phyloP scores from a whole-genome alignment of 2,888 invertebrate species.

The Synanthedon formicaeformis region DNA sequence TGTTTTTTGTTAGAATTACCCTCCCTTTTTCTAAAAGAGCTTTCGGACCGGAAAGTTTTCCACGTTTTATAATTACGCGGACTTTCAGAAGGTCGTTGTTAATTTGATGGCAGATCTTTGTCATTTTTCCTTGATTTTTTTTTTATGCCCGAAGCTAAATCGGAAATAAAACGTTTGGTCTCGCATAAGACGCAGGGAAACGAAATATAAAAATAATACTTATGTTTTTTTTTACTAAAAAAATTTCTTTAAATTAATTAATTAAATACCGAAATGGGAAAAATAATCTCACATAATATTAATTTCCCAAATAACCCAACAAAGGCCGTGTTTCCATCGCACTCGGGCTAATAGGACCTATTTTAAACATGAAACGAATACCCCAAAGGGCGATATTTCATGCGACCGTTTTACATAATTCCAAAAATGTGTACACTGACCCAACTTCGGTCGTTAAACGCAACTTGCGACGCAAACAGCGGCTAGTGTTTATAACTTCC shows the following conservation, averaged over 20 bases:
- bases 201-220: too few relatives aligned
- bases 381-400: conserved; percentile 23
- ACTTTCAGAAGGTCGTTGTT: conserved; percentile 20
- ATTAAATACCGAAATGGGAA: too few relatives aligned
- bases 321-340: conserved; percentile 11
- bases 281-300: conserved; percentile 17
- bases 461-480: conserved; percentile 16
- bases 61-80: conserved; percentile 25
- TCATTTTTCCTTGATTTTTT: conserved; percentile 11
- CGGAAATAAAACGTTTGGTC: too few relatives aligned
- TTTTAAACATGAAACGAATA: conserved; percentile 25
- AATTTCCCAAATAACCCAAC: conserved; percentile 29
- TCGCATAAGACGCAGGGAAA: too few relatives aligned
- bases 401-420: conserved; percentile 18
- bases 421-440: conserved; percentile 25
- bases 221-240: too few relatives aligned
- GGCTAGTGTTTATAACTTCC: conserved; percentile 8
- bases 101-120: conserved; percentile 17
- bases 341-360: conserved; percentile 19
- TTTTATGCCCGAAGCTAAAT: conserved; percentile 1
- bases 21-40: conserved; percentile 17
- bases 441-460: conserved; percentile 16
- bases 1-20: conserved; percentile 17
- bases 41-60: conserved; percentile 13
- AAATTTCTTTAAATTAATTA: too few relatives aligned